A percentile compares a stretch with the other conserved stretches of the same genome.
These are phyloP conservation scores for Hemicordylus capensis DNA, from an alignment of 2,113 vertebrate species.

Conservation along the genomic window DNA sequence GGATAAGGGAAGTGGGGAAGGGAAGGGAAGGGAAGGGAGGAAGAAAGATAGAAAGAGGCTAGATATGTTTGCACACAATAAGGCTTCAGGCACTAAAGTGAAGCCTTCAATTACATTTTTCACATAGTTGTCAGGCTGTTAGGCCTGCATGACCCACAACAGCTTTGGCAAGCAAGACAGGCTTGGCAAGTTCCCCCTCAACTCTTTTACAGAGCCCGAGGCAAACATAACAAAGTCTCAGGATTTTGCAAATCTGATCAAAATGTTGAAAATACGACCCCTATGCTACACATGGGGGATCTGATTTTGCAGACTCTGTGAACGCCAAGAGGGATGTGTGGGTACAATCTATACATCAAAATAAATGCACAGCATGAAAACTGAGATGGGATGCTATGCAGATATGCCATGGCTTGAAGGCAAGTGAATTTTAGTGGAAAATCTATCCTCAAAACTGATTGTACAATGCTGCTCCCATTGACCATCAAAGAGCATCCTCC, in stretches of 20 bases:
- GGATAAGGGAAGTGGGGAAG: background rate
- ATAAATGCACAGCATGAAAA: background rate
- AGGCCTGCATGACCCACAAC: background rate
- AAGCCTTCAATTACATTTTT: conserved; percentile 25
- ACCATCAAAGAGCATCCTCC: background rate
- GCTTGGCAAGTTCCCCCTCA: background rate
- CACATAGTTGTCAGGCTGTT: background rate
- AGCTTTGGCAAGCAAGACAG: conserved; percentile 1
- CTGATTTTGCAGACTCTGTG: background rate
- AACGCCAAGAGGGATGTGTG: background rate
- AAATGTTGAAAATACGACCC: background rate
- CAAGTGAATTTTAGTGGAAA: background rate
- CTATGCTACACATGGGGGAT: background rate
- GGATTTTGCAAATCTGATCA: background rate
- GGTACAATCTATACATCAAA: background rate
- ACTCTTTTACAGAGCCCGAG: background rate
- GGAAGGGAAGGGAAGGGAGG: background rate
- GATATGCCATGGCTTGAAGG: background rate
- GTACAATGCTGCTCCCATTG: background rate
- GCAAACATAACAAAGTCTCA: background rate
- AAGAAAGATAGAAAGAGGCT: background rate
- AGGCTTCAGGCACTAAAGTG: background rate
- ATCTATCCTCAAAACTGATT: background rate
- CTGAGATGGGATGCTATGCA: background rate
- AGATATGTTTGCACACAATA: background rate